Evolutionary conservation across 1,140 invertebrate genomes (phyloP).

Genomic region (Pygmarrhopalites habei): DNA sequence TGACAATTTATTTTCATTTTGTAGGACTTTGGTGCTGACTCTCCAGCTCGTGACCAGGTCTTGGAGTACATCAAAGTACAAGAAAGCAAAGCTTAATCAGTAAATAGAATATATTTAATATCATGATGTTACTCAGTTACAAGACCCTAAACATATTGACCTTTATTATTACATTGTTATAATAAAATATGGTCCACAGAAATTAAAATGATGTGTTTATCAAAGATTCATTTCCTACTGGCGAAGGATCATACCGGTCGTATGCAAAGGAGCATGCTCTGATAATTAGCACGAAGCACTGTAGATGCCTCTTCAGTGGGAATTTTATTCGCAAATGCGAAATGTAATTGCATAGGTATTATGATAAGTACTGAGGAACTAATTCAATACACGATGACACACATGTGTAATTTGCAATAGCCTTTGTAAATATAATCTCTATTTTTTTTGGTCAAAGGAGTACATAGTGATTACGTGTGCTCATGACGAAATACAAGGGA

Average conservation of each 20-base stretch:
- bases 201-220: neutral
- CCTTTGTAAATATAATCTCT: too few species aligned
- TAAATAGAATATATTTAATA: neutral
- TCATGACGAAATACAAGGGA: too few species aligned
- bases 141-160: too few species aligned
- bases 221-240: neutral
- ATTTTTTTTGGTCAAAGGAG: too few species aligned
- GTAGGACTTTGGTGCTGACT: conserved; percentile 37
- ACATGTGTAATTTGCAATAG: too few species aligned
- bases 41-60: conserved; percentile 34
- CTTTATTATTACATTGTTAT: conserved; percentile 10
- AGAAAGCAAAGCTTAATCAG: conserved; percentile 14
- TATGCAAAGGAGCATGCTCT: neutral
- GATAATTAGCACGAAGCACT: neutral
- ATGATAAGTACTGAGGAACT: too few species aligned
- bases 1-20: neutral
- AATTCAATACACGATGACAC: too few species aligned
- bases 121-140: neutral
- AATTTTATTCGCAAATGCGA: neutral
- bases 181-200: neutral
- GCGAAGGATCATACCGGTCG: neutral
- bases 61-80: conserved; percentile 38
- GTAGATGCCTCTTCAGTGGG: neutral
- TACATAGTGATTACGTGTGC: too few species aligned
- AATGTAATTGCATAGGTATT: neutral